A percentile compares a stretch with the other conserved stretches of the same genome.
Evolutionary conservation across 2,113 vertebrate species (phyloP).

Genomic region (Pycnonotus jocosus): DNA sequence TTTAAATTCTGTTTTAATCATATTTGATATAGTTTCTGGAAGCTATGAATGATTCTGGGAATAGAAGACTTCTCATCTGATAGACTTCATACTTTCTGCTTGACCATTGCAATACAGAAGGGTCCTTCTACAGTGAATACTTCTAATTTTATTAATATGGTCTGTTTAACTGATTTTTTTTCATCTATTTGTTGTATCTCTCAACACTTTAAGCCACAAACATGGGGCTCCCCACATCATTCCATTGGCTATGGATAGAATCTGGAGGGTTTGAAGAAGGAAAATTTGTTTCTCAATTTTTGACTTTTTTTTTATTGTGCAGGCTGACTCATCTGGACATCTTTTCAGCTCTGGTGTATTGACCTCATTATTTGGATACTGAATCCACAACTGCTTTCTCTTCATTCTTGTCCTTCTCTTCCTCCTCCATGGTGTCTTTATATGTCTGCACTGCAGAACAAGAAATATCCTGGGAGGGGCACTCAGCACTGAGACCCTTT

Average conservation of each 20-base stretch:
- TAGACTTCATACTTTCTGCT: background rate
- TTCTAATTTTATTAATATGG: background rate
- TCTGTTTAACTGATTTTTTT: background rate
- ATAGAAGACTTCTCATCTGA: background rate
- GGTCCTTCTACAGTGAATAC: background rate
- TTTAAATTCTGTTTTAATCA: background rate
- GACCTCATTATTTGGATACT: background rate
- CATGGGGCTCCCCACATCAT: background rate
- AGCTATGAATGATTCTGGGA: background rate
- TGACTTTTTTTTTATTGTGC: background rate
- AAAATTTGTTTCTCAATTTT: background rate
- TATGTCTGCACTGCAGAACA: accelerated
- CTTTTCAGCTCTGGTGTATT: background rate
- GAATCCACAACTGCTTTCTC: background rate
- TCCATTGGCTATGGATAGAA: background rate
- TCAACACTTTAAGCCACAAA: background rate
- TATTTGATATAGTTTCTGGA: background rate
- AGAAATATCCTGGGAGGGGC: accelerated
- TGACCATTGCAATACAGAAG: background rate
- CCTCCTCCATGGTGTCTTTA: background rate
- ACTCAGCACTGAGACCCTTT: background rate
- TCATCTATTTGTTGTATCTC: background rate
- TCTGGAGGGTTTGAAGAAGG: background rate
- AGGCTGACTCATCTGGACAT: background rate
- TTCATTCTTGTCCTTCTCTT: background rate